Percentiles rank a stretch among this genome's conserved stretches.
These are phyloP conservation scores for Coregonus ussuriensis DNA, from an alignment of 2,797 vertebrate genomes.

Conservation along the genomic window DNA sequence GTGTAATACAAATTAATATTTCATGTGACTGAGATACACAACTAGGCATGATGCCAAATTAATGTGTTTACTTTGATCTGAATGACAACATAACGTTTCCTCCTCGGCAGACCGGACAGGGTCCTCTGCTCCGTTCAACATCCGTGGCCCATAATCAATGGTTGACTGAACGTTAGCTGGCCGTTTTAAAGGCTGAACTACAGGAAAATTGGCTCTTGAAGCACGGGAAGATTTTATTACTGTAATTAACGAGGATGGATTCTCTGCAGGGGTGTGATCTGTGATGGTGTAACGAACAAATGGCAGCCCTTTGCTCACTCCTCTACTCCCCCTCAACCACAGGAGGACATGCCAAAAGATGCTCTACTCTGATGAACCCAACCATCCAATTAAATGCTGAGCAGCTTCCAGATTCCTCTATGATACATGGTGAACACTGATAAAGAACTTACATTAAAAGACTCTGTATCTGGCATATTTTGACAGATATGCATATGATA, in stretches of 20 bases:
- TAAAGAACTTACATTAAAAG: background rate
- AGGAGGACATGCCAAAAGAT: no score
- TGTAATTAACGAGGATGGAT: slow-evolving; percentile 2
- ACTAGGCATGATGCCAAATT: background rate
- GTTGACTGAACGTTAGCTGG: background rate
- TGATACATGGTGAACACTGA: background rate
- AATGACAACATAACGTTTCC: background rate
- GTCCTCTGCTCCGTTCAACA: background rate
- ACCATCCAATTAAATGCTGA: background rate
- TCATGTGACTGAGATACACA: background rate
- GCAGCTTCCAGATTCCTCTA: background rate
- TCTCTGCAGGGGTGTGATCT: background rate
- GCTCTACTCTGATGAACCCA: background rate
- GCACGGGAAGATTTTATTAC: background rate
- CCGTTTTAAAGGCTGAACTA: background rate
- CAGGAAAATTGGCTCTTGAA: background rate
- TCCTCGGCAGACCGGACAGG: background rate
- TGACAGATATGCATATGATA: background rate
- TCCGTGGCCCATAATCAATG: slow-evolving; percentile 2
- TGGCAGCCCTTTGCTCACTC: background rate
- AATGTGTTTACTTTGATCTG: slow-evolving; percentile 4
- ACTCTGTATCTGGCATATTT: background rate
- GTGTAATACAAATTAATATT: background rate
- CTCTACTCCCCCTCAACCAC: background rate
- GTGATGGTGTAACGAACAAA: background rate